Evolutionary conservation across 2,888 invertebrate genomes (phyloP), one percentile per base, ranked within the genome.

Genomic region (Drosophila ezoana): DNA sequence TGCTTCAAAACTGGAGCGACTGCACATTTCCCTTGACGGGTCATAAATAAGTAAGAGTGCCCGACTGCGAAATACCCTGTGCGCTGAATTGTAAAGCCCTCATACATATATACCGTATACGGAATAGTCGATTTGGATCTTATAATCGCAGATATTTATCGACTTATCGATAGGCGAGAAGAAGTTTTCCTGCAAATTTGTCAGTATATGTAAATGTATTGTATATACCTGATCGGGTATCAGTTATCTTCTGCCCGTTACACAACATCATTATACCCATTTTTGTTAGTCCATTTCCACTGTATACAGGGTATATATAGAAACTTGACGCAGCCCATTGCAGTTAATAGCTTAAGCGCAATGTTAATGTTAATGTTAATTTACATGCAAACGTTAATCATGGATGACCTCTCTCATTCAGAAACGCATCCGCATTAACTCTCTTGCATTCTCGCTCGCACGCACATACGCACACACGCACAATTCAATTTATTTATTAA

Each of bases 1-100:
- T n/a, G 38, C 33, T 51, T 38, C 49, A 37, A 38, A 71, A 49
- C 44, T 70, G 64, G 63, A 71, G 47, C 72, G 72, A 57, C 18
- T 61, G 53, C 51, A 51, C 37, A 48, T 44, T 60, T 61, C 28
- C 65, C 41, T 48, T 58, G 49, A 56, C 40, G 4, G 14, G 18
- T 56, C 37, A 8, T 28, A 14, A 53, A 47, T n/a, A 47, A 45
- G 28, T 45, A 33, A 20, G 32, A 58, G 18, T 61, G 35, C 32
- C 35, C 28, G 35, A 47, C 35, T 9, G 0, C 1, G 16, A 10
- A 16, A 16, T 56, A 35, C 56, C 48, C 56, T 56, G 23, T 37
- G 14, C 1, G 5, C 18, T 16, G 0, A 4, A 8, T 0, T 20
- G 20, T 10, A 6, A 35, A 9, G 8, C 18, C 8, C 8, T 9